A percentile compares a stretch with the other conserved stretches of the same genome.
phyloP scores from a whole-genome alignment of 2,113 vertebrate genomes.

The Camelus bactrianus region DNA sequence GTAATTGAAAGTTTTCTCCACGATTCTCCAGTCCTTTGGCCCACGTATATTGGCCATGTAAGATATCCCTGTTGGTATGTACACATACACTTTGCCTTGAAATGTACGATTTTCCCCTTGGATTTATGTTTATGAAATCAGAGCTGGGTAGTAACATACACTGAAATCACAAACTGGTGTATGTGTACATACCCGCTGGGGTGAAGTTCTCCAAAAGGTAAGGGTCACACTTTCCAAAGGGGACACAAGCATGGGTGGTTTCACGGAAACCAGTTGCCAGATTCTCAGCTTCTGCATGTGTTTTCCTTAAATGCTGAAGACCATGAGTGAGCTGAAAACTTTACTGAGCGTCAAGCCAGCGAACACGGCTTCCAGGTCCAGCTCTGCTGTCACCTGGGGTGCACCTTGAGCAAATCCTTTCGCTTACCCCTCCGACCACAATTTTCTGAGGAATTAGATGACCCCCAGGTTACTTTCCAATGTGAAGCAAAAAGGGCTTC shows the following conservation, averaged over 20 bases:
- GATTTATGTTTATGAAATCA: background rate
- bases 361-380: background rate
- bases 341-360: background rate
- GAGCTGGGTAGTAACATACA: background rate
- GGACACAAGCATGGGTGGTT: background rate
- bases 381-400: background rate
- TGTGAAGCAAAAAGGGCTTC: background rate
- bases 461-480: background rate
- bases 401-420: background rate
- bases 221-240: background rate
- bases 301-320: constrained; percentile 24
- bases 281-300: background rate
- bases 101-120: background rate
- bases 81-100: background rate
- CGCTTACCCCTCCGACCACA: background rate
- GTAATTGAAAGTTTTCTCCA: background rate
- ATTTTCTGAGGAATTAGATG: background rate
- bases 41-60: background rate
- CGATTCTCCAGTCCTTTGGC: background rate
- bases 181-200: background rate
- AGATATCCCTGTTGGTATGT: background rate
- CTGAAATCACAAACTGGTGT: background rate
- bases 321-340: background rate
- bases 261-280: background rate
- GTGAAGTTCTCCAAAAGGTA: background rate